Conservation (phyloP, 2,113 vertebrate species). For the Ptychochromis oligacanthus region DNA sequence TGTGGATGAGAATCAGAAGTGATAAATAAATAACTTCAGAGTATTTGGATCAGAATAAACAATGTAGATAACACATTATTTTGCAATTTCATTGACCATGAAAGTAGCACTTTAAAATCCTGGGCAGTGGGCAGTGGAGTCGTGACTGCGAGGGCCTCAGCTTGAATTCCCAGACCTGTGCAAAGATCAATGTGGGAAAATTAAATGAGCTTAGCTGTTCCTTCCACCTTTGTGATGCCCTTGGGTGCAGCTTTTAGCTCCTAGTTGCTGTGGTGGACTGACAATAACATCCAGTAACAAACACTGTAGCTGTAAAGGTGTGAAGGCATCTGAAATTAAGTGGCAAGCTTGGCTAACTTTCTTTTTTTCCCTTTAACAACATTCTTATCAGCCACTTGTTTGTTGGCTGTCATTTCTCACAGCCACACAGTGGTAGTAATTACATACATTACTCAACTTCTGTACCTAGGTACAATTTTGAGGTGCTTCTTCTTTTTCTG, state of each 20-base stretch:
- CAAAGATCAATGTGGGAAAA: not conserved
- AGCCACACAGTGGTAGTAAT: too few species aligned
- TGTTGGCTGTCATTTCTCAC: not conserved
- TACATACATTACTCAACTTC: not conserved
- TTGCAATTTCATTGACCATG: not conserved
- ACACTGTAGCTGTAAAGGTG: not conserved
- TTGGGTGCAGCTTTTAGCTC: not conserved
- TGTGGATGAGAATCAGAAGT: too few species aligned
- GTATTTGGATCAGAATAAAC: not conserved
- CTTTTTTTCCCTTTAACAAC: not conserved
- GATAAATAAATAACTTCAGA: too few species aligned
- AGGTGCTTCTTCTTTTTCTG: not conserved
- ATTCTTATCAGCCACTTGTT: not conserved
- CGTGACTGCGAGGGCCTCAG: not conserved
- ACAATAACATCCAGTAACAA: not conserved
- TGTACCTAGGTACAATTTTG: not conserved
- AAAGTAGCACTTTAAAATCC: not conserved
- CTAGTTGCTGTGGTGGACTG: not conserved
- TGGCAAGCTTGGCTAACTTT: not conserved
- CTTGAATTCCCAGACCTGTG: not conserved
- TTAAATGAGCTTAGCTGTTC: not conserved
- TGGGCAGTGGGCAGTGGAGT: not conserved
- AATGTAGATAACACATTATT: rapidly evolving
- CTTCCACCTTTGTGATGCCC: not conserved
- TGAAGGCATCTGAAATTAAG: not conserved